Percentiles rank a stretch among this genome's conserved stretches.
Conservation (phyloP, 2,888 invertebrate genomes). For the Hydriomena furcata region DNA sequence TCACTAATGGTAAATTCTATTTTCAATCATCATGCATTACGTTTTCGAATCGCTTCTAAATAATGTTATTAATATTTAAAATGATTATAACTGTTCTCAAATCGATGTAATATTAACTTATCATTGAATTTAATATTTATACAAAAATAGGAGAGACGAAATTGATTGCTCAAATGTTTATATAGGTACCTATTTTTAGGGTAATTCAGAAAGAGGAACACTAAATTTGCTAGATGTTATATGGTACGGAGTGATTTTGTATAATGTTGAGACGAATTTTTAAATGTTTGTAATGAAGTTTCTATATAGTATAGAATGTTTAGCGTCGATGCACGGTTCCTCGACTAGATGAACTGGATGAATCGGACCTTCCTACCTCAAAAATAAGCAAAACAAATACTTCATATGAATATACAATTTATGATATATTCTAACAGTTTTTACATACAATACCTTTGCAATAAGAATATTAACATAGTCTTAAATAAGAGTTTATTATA, state of each 20-base stretch:
- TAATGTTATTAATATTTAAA: slow-evolving; percentile 57
- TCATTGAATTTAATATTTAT: slow-evolving; percentile 80
- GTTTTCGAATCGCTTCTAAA: slow-evolving; percentile 75
- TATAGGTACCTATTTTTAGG: slow-evolving; percentile 80
- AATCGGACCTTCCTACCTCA: slow-evolving; percentile 79
- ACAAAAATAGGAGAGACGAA: slow-evolving; percentile 79
- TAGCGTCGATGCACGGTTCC: slow-evolving; percentile 46
- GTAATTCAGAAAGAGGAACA: slow-evolving; percentile 75
- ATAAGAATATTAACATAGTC: slow-evolving; percentile 73
- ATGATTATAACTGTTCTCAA: slow-evolving; percentile 60
- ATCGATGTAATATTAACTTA: slow-evolving; percentile 69
- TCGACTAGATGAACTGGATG: slow-evolving; percentile 39
- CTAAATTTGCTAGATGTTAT: slow-evolving; percentile 78
- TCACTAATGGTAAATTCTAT: slow-evolving; percentile 70
- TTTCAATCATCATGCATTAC: slow-evolving; percentile 76
- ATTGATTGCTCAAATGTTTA: slow-evolving; percentile 83
- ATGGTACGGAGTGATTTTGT: slow-evolving; percentile 75
- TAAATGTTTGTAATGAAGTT: slow-evolving; percentile 67
- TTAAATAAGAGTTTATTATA: slow-evolving; percentile 78
- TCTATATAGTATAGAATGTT: slow-evolving; percentile 32
- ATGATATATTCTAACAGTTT: slow-evolving; percentile 67
- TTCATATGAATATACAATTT: slow-evolving; percentile 71
- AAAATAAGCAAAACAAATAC: slow-evolving; percentile 72
- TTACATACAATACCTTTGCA: slow-evolving; percentile 66
- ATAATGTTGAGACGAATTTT: slow-evolving; percentile 80